These are phyloP conservation scores for Venturia canescens DNA, from an alignment of 1,140 invertebrate genomes.

Conservation along the genomic window DNA sequence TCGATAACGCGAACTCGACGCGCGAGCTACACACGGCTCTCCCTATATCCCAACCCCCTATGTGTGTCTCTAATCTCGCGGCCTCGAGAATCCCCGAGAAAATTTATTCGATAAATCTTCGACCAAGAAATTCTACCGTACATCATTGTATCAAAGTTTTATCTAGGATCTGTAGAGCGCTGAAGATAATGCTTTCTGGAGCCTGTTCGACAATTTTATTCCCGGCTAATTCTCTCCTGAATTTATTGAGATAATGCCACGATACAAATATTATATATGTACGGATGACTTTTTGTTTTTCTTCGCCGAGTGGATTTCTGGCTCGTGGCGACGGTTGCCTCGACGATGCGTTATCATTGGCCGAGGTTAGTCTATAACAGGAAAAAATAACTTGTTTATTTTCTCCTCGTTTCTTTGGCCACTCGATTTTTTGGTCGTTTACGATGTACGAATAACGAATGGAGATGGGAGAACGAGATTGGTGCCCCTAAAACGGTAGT, in stretches of 20 bases:
- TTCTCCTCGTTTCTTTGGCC: too few species aligned
- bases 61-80: slow-evolving; percentile 23
- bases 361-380: too few species aligned
- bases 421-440: too few species aligned
- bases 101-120: slow-evolving; percentile 41
- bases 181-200: slow-evolving; percentile 12
- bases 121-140: slow-evolving; percentile 28
- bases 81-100: slow-evolving; percentile 22
- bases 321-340: too few species aligned
- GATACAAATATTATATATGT: neutral
- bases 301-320: neutral
- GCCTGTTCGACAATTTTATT: slow-evolving; percentile 14
- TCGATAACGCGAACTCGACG: slow-evolving; percentile 40
- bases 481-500: too few species aligned
- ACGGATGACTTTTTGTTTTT: neutral
- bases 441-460: neutral
- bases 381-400: too few species aligned
- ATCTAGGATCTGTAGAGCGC: slow-evolving; percentile 22
- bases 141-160: slow-evolving; percentile 32
- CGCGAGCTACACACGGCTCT: neutral
- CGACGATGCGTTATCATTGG: too few species aligned
- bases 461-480: too few species aligned
- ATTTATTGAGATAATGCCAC: slow-evolving; percentile 10
- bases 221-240: neutral
- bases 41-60: neutral